These are phyloP conservation scores for Diadophis punctatus DNA, from an alignment of 2,113 vertebrate genomes.

Conservation along the genomic window DNA sequence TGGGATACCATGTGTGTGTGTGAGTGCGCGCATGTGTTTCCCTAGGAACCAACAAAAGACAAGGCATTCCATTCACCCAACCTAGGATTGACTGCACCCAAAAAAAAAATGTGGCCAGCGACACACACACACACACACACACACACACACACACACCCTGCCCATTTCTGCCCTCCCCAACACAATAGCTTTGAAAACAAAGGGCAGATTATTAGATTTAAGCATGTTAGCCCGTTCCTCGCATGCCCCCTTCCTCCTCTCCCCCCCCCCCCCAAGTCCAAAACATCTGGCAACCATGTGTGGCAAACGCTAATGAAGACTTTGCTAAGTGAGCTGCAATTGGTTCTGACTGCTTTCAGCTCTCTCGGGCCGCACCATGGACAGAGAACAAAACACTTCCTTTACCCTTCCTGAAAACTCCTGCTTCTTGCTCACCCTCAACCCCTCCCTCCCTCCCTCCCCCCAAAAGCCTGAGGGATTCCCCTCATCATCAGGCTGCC, in stretches of 20 bases:
- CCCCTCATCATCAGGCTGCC: constrained; percentile 37
- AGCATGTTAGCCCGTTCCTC: constrained; percentile 65
- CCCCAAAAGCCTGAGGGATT: constrained; percentile 46
- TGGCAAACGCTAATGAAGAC: constrained; percentile 92
- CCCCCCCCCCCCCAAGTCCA: constrained; percentile 69
- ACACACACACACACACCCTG: constrained; percentile 22
- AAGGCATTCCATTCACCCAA: constrained; percentile 84
- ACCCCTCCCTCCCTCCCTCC: neutral
- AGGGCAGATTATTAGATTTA: constrained; percentile 87
- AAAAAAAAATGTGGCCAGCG: constrained; percentile 72
- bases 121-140: constrained; percentile 42
- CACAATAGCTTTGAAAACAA: constrained; percentile 88
- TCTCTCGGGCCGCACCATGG: constrained; percentile 60
- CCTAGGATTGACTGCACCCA: constrained; percentile 70
- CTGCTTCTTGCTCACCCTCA: neutral
- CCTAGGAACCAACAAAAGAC: constrained; percentile 61
- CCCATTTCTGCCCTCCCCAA: constrained; percentile 54
- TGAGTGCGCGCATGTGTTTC: constrained; percentile 7
- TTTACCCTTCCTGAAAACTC: constrained; percentile 46
- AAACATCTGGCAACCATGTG: constrained; percentile 98
- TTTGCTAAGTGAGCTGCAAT: constrained; percentile 91
- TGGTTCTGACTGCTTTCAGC: constrained; percentile 81
- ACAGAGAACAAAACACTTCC: constrained; percentile 56
- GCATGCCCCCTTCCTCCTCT: constrained; percentile 59
- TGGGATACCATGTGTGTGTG: neutral